A percentile compares a stretch with the other conserved stretches of the same genome.
phyloP scores from a whole-genome alignment of 2,113 vertebrate species.

The Syngnathus typhle region DNA sequence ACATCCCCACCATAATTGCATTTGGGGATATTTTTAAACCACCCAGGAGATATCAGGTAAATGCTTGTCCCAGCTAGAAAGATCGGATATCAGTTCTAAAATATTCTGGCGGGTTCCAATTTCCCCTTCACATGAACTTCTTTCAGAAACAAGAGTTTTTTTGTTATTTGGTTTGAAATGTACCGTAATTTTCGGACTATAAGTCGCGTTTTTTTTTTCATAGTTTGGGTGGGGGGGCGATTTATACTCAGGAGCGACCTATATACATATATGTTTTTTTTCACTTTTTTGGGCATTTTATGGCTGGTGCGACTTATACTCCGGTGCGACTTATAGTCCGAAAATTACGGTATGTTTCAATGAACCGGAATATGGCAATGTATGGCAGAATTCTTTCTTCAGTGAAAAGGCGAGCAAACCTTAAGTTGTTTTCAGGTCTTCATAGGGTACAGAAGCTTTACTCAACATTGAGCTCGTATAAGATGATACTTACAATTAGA shows the following conservation, averaged over 20 bases:
- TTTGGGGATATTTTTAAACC: conserved; percentile 25
- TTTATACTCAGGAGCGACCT: too few relatives aligned
- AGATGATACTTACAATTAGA: conserved; percentile 22
- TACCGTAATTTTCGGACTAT: too few relatives aligned
- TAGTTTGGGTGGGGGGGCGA: too few relatives aligned
- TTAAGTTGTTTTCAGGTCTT: neutral
- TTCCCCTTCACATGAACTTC: neutral
- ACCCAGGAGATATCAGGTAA: conserved; percentile 24
- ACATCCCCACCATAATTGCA: too few relatives aligned
- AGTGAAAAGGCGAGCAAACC: neutral
- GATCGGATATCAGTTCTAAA: conserved; percentile 25
- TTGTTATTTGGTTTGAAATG: too few relatives aligned
- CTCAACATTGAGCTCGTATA: conserved; percentile 23
- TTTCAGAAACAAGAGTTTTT: too few relatives aligned
- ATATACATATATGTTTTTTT: too few relatives aligned
- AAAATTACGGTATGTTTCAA: too few relatives aligned
- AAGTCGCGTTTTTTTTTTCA: too few relatives aligned
- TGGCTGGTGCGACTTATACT: too few relatives aligned
- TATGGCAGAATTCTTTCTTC: neutral
- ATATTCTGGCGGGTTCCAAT: conserved; percentile 20
- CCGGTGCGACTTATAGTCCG: too few relatives aligned
- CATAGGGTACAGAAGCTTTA: conserved; percentile 13
- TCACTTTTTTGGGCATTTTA: too few relatives aligned
- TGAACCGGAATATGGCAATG: neutral
- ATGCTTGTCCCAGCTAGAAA: conserved; percentile 17